Percentiles rank a stretch among this genome's conserved stretches.
Evolutionary conservation across 2,113 vertebrate genomes (phyloP).

Genomic region (Rhinopomastus cyanomelas): DNA sequence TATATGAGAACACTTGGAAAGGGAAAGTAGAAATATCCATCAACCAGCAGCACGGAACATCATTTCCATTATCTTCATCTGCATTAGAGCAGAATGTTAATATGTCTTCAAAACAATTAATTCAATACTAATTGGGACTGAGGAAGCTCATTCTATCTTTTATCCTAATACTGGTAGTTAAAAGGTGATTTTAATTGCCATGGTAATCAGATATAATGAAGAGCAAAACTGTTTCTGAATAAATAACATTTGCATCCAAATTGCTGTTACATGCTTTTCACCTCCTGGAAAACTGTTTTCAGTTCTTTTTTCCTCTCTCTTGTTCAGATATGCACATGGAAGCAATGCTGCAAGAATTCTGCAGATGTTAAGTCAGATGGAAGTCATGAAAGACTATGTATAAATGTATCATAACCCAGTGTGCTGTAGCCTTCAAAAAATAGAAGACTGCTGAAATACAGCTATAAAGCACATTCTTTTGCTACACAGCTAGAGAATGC

Average conservation of each 20-base stretch:
- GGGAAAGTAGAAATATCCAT: conserved; percentile 25
- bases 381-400: background rate
- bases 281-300: conserved; percentile 20
- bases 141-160: conserved; percentile 53
- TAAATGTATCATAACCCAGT: background rate
- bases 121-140: conserved; percentile 63
- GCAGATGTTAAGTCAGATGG: conserved; percentile 3
- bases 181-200: conserved; percentile 73
- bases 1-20: background rate
- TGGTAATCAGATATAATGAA: conserved; percentile 68
- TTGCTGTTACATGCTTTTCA: conserved; percentile 4
- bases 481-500: background rate
- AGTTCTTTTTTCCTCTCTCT: background rate
- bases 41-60: conserved; percentile 4
- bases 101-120: conserved; percentile 66
- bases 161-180: conserved; percentile 49
- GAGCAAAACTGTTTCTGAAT: conserved; percentile 72
- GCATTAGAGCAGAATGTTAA: conserved; percentile 36
- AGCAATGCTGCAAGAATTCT: background rate
- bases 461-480: background rate
- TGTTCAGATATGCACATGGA: background rate
- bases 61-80: conserved; percentile 35
- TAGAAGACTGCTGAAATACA: background rate
- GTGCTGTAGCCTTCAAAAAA: background rate
- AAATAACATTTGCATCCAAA: conserved; percentile 72